A percentile compares a stretch with the other conserved stretches of the same genome.
Conservation (phyloP, 2,888 invertebrate genomes). For the Carterocephalus palaemon region DNA sequence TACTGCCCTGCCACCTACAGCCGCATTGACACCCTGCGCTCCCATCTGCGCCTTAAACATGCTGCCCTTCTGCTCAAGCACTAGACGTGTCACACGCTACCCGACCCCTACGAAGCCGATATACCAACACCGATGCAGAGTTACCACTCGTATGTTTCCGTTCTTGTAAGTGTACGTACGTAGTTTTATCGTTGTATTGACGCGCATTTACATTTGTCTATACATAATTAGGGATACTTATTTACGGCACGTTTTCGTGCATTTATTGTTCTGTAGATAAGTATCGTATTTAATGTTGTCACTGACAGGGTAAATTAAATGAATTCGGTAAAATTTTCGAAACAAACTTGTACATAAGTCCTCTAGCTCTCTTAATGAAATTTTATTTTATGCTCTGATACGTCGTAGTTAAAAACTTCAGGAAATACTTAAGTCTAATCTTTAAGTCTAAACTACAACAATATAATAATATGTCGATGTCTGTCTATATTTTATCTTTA, state of each 20-base stretch:
- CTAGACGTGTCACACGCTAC: constrained; percentile 40
- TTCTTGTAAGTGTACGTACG: constrained; percentile 26
- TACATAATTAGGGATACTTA: constrained; percentile 39
- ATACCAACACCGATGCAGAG: constrained; percentile 6
- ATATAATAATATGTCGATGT: constrained; percentile 2
- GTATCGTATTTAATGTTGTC: constrained; percentile 57
- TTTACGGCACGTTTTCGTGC: constrained; percentile 66
- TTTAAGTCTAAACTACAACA: constrained; percentile 4
- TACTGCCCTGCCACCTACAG: constrained; percentile 93
- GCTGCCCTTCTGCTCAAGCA: constrained; percentile 72
- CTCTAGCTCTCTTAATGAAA: constrained; percentile 9
- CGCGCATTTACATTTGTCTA: constrained; percentile 46
- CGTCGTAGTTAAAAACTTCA: background rate
- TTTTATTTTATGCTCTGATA: constrained; percentile 6
- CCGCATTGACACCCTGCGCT: constrained; percentile 90
- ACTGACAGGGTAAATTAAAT: constrained; percentile 71
- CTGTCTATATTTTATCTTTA: constrained; percentile 8
- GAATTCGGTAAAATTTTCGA: constrained; percentile 42
- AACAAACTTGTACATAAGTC: constrained; percentile 36
- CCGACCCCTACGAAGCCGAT: constrained; percentile 29
- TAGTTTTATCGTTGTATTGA: constrained; percentile 46
- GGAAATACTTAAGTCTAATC: too few relatives aligned
- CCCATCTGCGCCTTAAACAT: constrained; percentile 89
- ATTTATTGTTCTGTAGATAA: constrained; percentile 55
- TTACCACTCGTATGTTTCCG: constrained; percentile 14